phyloP scores from a whole-genome alignment of 92 coral and sea anemone species.

The Palythoa heliodiscus region DNA sequence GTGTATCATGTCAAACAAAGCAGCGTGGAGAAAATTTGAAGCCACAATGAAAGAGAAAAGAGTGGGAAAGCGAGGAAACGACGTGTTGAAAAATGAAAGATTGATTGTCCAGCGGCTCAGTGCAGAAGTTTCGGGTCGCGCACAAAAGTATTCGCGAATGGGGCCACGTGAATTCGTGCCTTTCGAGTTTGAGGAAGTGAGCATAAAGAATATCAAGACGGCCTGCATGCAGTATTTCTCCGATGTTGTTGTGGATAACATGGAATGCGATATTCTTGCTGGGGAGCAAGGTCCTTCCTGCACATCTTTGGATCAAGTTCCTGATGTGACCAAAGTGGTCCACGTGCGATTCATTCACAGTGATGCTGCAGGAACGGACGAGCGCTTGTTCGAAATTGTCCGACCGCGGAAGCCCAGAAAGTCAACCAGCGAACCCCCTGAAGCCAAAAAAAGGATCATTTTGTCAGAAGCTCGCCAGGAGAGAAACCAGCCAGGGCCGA shows the following conservation, averaged over 20 bases:
- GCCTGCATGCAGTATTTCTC: conserved; percentile 28
- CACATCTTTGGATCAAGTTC: conserved; percentile 19
- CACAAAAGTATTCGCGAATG: conserved; percentile 28
- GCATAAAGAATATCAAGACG: not conserved
- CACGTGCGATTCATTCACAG: conserved; percentile 35
- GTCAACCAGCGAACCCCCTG: not conserved
- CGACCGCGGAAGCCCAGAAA: conserved; percentile 3
- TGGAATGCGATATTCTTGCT: conserved; percentile 35
- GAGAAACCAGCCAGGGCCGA: conserved; percentile 2
- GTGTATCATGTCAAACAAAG: conserved; percentile 1
- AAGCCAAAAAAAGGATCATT: not conserved
- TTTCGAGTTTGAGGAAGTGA: conserved; percentile 2
- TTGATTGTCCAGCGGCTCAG: conserved; percentile 34
- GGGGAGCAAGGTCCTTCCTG: conserved; percentile 30
- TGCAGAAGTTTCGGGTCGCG: conserved; percentile 30
- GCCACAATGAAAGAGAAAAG: too few relatives aligned
- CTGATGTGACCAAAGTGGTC: conserved; percentile 30
- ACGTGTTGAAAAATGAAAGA: conserved; percentile 33
- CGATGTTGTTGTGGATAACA: not conserved
- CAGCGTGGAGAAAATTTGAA: conserved; percentile 18
- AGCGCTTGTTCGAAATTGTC: not conserved
- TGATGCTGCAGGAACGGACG: not conserved
- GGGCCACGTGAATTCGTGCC: conserved; percentile 27
- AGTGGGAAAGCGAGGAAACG: conserved; percentile 25
- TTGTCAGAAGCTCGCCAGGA: not conserved